phyloP scores from a whole-genome alignment of 2,113 vertebrate species.

The Thamnophis sirtalis region DNA sequence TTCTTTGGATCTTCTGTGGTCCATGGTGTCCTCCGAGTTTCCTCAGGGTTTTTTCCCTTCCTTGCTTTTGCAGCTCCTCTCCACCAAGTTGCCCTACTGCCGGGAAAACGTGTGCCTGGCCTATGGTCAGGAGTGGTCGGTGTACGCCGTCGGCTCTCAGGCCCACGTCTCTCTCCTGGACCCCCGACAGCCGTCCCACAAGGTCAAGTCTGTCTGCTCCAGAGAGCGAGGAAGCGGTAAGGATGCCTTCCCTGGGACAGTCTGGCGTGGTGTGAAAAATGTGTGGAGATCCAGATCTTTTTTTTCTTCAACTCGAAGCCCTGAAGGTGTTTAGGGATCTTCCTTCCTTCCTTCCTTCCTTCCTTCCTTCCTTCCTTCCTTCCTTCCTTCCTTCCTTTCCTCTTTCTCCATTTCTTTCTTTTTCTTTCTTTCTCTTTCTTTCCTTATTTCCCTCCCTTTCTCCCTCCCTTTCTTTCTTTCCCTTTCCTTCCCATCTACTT shows the following conservation, averaged over 20 bases:
- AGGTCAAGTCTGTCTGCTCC: conserved; percentile 89
- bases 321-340: background rate
- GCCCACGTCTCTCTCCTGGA: conserved; percentile 97
- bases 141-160: conserved; percentile 96
- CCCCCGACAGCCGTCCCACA: conserved; percentile 87
- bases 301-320: background rate
- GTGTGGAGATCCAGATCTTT: background rate
- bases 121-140: conserved; percentile 95
- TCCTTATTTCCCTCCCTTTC: too few species aligned
- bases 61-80: conserved; percentile 77
- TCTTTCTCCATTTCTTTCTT: too few species aligned
- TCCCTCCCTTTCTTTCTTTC: too few species aligned
- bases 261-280: background rate
- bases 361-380: background rate
- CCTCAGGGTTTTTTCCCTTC: background rate
- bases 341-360: background rate
- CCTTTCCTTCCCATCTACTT: too few species aligned
- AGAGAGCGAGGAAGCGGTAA: conserved; percentile 92
- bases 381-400: too few species aligned
- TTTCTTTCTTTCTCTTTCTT: too few species aligned
- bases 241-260: conserved; percentile 29
- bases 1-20: background rate
- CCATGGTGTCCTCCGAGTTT: background rate
- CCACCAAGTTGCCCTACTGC: conserved; percentile 93
- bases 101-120: conserved; percentile 97